Base-by-base conservation (phyloP, 2,113 vertebrate genomes). In the Butorides virescens region DNA sequence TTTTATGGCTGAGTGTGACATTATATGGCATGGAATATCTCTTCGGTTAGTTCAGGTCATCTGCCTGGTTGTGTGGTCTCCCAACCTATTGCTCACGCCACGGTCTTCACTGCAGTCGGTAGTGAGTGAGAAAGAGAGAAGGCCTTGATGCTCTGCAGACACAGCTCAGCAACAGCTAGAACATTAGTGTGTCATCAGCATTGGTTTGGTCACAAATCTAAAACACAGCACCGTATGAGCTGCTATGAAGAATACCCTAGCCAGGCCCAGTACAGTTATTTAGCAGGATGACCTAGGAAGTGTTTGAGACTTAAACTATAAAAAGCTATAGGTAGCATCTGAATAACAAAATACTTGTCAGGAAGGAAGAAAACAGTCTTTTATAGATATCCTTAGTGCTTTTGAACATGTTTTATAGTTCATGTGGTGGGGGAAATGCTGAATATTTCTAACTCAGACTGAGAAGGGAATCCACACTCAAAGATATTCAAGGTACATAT, bases 21-120 rank as follows among this genome's bases (percentile, higher is more conserved):
- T 68, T 59, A 21, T 9, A 1, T 37, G 26, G 39, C 46, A 21
- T 36, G 62, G 71, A 72, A 9, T 53, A 27, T 39, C 27, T 74
- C 27, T 29, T 52, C 61, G 25, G 18, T 63, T 36, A 21, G 49
- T 42, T 92, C 23, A 53, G 52, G 19, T 74, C 23, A 7, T 53
- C 61, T 87, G 56, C 37, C 59, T 34, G 11, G 10, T 36, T 82
- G 23, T 21, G 12, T 53, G 14, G 1, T 83, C 30, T 90, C 10
- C 20, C 42, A 73, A 0, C 7, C 12, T 81, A 7, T 18, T 74
- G 50, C 8, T 8, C 8, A 14, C 9, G 3, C 9, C 5, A 0
- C 3, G 30, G 0, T 52, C 47, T 82, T 67, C 29, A 5, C 15
- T 75, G 58, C 10, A 11, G 21, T 42, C 7, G 12, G 14, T 20